Percentiles rank a stretch among this genome's conserved stretches.
Evolutionary conservation across 2,113 vertebrate genomes (phyloP).

Genomic region (Mugil cephalus): DNA sequence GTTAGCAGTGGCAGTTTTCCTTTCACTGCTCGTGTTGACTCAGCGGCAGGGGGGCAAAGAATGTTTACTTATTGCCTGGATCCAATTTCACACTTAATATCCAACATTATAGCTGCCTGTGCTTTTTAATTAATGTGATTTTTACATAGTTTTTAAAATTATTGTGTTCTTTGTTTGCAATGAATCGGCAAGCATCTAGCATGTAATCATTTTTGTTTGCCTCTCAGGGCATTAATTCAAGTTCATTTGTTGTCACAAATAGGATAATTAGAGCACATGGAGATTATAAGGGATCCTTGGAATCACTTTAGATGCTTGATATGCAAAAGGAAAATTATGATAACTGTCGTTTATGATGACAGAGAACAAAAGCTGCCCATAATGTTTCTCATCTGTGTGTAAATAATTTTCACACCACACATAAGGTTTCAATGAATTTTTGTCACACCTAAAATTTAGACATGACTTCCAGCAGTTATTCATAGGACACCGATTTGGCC

Average conservation of each 20-base stretch:
- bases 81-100: conserved; percentile 38
- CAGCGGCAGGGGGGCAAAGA: conserved; percentile 15
- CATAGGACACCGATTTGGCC: too few relatives aligned
- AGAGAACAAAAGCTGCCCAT: neutral
- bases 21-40: neutral
- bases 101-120: conserved; percentile 3
- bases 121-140: conserved; percentile 26
- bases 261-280: conserved; percentile 5
- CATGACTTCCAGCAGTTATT: too few relatives aligned
- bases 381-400: neutral
- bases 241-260: conserved; percentile 11
- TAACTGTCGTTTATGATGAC: neutral
- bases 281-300: neutral
- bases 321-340: neutral
- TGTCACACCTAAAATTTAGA: too few relatives aligned
- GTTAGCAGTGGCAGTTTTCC: neutral
- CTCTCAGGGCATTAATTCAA: conserved; percentile 35
- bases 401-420: too few relatives aligned
- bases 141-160: conserved; percentile 1
- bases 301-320: conserved; percentile 6
- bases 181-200: conserved; percentile 7
- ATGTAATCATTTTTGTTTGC: conserved; percentile 21
- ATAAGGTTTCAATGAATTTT: too few relatives aligned
- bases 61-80: conserved; percentile 22
- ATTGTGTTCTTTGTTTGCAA: conserved; percentile 18